Evolutionary conservation across 2,113 vertebrate species (phyloP), one percentile per base, ranked within the genome.

Genomic region (Scartelaos histophorus): DNA sequence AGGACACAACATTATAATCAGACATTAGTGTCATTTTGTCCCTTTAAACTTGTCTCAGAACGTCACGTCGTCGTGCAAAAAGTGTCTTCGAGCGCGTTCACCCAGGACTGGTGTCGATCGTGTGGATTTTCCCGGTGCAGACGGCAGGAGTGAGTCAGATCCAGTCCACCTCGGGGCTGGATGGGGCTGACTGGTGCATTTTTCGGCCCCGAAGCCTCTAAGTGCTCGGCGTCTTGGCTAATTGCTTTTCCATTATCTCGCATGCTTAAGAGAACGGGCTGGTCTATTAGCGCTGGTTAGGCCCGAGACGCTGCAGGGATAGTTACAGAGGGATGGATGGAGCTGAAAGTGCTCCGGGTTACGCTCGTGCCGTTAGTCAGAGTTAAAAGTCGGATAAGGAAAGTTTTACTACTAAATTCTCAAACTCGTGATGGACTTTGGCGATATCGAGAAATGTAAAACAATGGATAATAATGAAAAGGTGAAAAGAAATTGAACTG

Each of bases 191-290:
- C 61, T 64, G n/a, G 61, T n/a, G 34, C 61, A 21, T 16, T 64
- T 64, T 60, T 24, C 16, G 3, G 29, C 15, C 25, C 9, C 35
- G 15, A 3, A 19, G 61, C 61, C 61, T 64, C 12, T 38, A 64
- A 64, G 61, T 38, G 61, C 34, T n/a, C 17, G 19, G 34, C 11
- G 34, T 64, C 29, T 17, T 19, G 7, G 61, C 34, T 64, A 64
- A 64, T 64, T 64, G 35, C 61, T 64, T 43, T 64, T 64, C 61
- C 35, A 64, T 64, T 64, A 64, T 64, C 61, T 38, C 19, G 1
- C 13, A 61, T 61, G 61, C 61, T 21, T 10, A 64, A 34, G 17
- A 11, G 34, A 64, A 38, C 43, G 34, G 29, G 34, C 38, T 5
- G 61, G 61, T 19, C 34, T 64, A 43, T 43, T 64, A 43, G 34